These are phyloP conservation scores for Anastrepha obliqua DNA, from an alignment of 1,140 invertebrate genomes.

Conservation along the genomic window DNA sequence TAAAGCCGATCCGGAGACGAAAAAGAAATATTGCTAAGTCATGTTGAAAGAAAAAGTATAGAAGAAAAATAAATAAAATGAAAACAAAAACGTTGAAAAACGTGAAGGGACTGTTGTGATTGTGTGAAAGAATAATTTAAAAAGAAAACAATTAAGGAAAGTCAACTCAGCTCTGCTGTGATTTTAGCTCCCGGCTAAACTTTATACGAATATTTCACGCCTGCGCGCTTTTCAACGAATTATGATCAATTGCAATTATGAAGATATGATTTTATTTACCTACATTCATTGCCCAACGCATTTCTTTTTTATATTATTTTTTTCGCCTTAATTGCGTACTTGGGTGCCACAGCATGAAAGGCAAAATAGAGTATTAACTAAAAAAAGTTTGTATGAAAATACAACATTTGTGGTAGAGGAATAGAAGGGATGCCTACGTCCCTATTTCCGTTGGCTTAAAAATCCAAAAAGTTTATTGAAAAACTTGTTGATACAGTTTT, in stretches of 20 bases:
- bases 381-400: too few species aligned
- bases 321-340: too few species aligned
- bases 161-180: not conserved
- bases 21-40: slow-evolving; percentile 20
- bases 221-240: slow-evolving; percentile 23
- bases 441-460: too few species aligned
- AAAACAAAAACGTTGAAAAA: slow-evolving; percentile 9
- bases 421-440: too few species aligned
- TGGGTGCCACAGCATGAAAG: too few species aligned
- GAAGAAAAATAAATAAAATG: not conserved
- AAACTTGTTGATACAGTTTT: too few species aligned
- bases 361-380: too few species aligned
- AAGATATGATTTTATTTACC: not conserved
- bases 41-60: not conserved
- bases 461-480: too few species aligned
- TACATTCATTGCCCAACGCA: not conserved
- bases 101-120: not conserved
- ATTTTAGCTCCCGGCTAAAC: not conserved
- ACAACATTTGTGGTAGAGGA: too few species aligned
- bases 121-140: slow-evolving; percentile 19
- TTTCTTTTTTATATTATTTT: not conserved
- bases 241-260: not conserved
- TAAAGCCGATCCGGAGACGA: not conserved
- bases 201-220: not conserved
- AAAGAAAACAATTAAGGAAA: slow-evolving; percentile 1